Evolutionary conservation across 2,888 invertebrate genomes (phyloP), one percentile per base, ranked within the genome.

Genomic region (Andrena hattorfiana): DNA sequence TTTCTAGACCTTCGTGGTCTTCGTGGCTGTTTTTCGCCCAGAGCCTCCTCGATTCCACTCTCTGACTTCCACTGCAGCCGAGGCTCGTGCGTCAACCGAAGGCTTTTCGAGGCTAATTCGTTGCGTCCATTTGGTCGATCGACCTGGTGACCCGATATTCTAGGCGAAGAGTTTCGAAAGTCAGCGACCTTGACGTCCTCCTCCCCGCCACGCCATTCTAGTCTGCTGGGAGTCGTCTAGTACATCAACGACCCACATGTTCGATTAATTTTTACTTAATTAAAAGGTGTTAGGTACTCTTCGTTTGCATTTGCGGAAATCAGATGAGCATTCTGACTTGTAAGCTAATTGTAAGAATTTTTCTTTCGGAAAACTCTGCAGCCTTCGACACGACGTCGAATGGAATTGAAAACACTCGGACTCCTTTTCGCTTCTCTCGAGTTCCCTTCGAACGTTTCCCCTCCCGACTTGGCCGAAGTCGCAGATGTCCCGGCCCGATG

Each of bases 341-440:
- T 42, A 16, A 1, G 42, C 35, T 42, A n/a, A n/a, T n/a, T n/a
- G n/a, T n/a, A 4, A 42, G 42, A 42, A 13, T 16, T 16, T 42
- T 42, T 42, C 42, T 42, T 4, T 42, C 1, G 4, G 42, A 16
- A 23, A 1, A 56, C 56, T 26, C 1, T 23, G 56, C 16, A 32
- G 10, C 70, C 42, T 42, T 51, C 51, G 35, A 42, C 30, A 10
- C 56, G 49, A 32, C 32, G 66, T 28, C 13, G 56, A 13, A 73
- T 77, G 59, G 77, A 77, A 72, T 66, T 48, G 59, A 66, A 63
- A 20, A 63, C 48, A 48, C 60, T 75, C 51, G n/a, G 51, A 8
- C 28, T 20, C 56, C n/a, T 56, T 48, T 23, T 5, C 42, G 42
- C 42, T 42, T 16, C 23, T 23, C 1, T 28, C 23, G 42, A 30